Evolutionary conservation across 1,140 invertebrate genomes (phyloP), one percentile per base, ranked within the genome.

Genomic region (Nasonia longicornis): DNA sequence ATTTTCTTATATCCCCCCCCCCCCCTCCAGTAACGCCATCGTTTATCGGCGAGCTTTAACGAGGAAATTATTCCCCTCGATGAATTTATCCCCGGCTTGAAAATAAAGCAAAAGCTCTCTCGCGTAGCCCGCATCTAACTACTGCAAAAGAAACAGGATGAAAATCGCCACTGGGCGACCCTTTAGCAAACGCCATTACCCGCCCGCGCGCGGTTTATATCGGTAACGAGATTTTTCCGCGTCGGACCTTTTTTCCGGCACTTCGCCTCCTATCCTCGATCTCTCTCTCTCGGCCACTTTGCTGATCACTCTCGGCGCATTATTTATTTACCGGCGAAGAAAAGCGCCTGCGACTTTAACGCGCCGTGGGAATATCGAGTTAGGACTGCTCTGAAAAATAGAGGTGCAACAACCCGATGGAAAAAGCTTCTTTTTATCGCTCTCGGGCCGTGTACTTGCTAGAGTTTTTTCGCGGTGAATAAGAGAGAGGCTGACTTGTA

Each of bases 271-370:
- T 14, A 29, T n/a, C 52, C 16, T 16, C 64, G 35, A 16, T 72
- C 70, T n/a, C 4, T 26, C 26, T 35, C 31, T 35, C 38, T 22
- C 42, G 38, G 20, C 70, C 70, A 72, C 42, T 72, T 72, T 72
- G 10, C 70, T 26, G 35, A 72, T 72, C 42, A 45, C 42, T 72
- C 69, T 29, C 48, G 38, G 26, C 7, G 22, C 22, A 79, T 79
- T 52, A 66, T 38, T 77, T 74, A 77, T 81, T 77, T 81, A 81
- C 67, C 71, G 64, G 72, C n/a, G 45, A 58, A 58, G 52, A 58
- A 74, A 74, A 58, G 35, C 38, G 45, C 20, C n/a, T 14, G 52
- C 52, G 52, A 58, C 20, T 58, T 58, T 58, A 58, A 58, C 16
- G 52, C 52, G 52, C 20, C 16, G 16, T 16, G 4, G 16, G 16